Conservation (phyloP, 2,888 invertebrate genomes). For the Nebria brevicollis region DNA sequence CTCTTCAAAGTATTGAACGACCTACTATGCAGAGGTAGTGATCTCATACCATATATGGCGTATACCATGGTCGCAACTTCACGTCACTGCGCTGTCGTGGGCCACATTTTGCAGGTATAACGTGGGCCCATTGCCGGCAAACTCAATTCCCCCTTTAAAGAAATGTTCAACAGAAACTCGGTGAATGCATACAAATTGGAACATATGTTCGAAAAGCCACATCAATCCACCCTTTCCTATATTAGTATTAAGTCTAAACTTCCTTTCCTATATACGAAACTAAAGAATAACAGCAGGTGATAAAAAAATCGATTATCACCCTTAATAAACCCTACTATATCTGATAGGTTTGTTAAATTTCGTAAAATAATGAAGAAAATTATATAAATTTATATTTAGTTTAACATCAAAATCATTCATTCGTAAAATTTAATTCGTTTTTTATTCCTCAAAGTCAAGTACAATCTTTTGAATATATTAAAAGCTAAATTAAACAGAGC, state of each 20-base stretch:
- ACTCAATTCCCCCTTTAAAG: not conserved
- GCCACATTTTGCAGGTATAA: conserved; percentile 24
- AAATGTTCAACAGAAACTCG: not conserved
- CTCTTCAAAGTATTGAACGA: conserved; percentile 49
- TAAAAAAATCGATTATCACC: not conserved
- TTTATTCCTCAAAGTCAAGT: not conserved
- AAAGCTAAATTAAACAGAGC: not conserved
- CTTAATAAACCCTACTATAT: not conserved
- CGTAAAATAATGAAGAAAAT: too few relatives aligned
- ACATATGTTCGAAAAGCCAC: not conserved
- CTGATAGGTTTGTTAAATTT: too few relatives aligned
- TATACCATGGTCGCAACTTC: conserved; percentile 46
- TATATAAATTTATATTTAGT: not conserved
- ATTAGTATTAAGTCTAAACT: not conserved
- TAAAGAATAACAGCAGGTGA: not conserved
- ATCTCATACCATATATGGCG: conserved; percentile 56
- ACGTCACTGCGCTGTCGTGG: conserved; percentile 36
- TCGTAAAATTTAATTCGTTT: not conserved
- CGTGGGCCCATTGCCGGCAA: conserved; percentile 11
- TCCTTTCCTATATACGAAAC: not conserved
- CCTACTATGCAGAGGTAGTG: conserved; percentile 50
- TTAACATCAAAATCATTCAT: not conserved
- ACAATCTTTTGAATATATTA: not conserved
- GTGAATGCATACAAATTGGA: not conserved
- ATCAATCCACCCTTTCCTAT: not conserved